Evolutionary conservation across 35 echinoderm and acorn worm species (phyloP).

Genomic region (Ophioderma brevispina): DNA sequence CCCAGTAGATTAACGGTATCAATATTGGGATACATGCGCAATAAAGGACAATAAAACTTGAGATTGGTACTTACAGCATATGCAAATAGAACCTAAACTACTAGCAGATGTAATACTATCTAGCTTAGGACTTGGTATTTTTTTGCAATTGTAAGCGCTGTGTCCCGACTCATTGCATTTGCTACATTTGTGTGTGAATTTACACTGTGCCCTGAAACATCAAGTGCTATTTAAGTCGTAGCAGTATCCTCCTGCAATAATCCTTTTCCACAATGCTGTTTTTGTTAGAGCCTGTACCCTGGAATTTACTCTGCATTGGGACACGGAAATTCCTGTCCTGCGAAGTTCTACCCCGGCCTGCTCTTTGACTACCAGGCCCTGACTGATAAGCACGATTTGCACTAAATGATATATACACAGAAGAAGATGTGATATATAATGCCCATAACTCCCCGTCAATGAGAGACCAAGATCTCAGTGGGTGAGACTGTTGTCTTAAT

Average conservation of each 20-base stretch:
- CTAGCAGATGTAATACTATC: not conserved
- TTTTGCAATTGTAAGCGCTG: not conserved
- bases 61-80: not conserved
- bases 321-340: too few relatives aligned
- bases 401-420: not conserved
- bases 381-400: not conserved
- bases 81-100: not conserved
- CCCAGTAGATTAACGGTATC: not conserved
- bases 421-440: not conserved
- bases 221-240: not conserved
- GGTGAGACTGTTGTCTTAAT: too few relatives aligned
- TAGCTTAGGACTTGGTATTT: not conserved
- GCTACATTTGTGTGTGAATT: not conserved
- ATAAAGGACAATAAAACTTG: not conserved
- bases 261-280: too few relatives aligned
- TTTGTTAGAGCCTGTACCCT: not conserved
- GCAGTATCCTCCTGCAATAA: not conserved
- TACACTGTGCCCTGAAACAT: not conserved
- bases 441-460: constrained; percentile 7
- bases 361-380: too few relatives aligned
- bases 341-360: not conserved
- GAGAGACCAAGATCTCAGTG: not conserved
- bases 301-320: not conserved
- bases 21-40: not conserved
- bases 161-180: not conserved